Conservation (phyloP, 2,888 invertebrate genomes). For the Plemyria rubiginata region DNA sequence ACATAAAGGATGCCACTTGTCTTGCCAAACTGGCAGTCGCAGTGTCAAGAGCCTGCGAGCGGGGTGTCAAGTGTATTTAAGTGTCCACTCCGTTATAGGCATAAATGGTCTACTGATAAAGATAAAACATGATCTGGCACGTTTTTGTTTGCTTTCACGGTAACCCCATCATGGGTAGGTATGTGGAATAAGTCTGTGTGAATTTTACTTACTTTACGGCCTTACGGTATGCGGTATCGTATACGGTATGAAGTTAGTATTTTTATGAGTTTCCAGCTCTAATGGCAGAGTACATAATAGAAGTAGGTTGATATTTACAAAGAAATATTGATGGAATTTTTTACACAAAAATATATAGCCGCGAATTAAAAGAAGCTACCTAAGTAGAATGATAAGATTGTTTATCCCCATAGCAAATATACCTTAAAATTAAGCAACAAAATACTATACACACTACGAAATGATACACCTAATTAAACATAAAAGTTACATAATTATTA, state of each 20-base stretch:
- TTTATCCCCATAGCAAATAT: too few species aligned
- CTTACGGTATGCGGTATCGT: too few species aligned
- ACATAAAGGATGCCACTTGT: conserved; percentile 25
- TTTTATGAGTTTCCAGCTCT: too few species aligned
- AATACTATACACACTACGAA: too few species aligned
- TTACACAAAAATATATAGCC: too few species aligned
- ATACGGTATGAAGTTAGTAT: too few species aligned
- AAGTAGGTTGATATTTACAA: too few species aligned
- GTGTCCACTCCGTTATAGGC: conserved; percentile 41
- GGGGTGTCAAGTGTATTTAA: conserved; percentile 41
- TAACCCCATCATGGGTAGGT: neutral
- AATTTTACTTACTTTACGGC: neutral
- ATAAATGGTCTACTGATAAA: conserved; percentile 10
- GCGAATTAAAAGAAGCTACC: too few species aligned
- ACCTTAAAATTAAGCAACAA: too few species aligned
- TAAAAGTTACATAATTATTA: conserved; percentile 2
- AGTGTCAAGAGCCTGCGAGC: conserved; percentile 35
- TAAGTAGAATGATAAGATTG: too few species aligned
- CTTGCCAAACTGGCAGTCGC: conserved; percentile 38
- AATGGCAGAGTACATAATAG: too few species aligned
- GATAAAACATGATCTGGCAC: conserved; percentile 8
- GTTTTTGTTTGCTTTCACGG: conserved; percentile 1
- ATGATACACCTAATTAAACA: neutral
- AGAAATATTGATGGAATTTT: too few species aligned
- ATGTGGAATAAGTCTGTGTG: neutral